phyloP scores from a whole-genome alignment of 2,797 vertebrate genomes.

The Phataginus tricuspis region DNA sequence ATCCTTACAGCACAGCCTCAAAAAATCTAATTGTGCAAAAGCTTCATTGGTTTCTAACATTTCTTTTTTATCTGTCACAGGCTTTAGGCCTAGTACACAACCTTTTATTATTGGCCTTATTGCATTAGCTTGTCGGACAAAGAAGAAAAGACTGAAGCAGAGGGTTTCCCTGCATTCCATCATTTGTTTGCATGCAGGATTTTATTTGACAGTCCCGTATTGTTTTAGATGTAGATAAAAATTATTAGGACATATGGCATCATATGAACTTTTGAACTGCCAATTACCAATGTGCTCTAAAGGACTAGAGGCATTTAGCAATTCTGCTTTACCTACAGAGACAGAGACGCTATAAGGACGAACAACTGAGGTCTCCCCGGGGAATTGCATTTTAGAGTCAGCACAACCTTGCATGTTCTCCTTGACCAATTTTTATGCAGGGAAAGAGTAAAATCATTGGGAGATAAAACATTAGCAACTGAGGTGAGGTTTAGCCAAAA shows the following conservation, averaged over 20 bases:
- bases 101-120: conserved; percentile 93
- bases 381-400: conserved; percentile 46
- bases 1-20: conserved; percentile 94
- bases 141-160: conserved; percentile 86
- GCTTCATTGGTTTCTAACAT: conserved; percentile 98
- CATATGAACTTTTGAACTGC: conserved; percentile 94
- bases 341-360: conserved; percentile 44
- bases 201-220: conserved; percentile 92
- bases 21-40: conserved; percentile 98
- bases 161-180: conserved; percentile 92
- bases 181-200: conserved; percentile 91
- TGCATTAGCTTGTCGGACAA: conserved; percentile 89
- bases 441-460: conserved; percentile 53
- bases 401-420: conserved; percentile 61
- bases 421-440: conserved; percentile 70
- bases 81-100: conserved; percentile 90
- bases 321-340: conserved; percentile 48
- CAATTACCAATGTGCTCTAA: conserved; percentile 69
- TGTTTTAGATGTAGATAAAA: conserved; percentile 94
- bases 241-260: conserved; percentile 93
- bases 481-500: conserved; percentile 73
- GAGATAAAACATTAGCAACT: conserved; percentile 71
- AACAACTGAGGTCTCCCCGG: conserved; percentile 53
- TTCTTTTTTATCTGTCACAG: conserved; percentile 93
- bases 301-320: conserved; percentile 74